phyloP scores from a whole-genome alignment of 2,113 vertebrate genomes.

The Mesitornis unicolor region DNA sequence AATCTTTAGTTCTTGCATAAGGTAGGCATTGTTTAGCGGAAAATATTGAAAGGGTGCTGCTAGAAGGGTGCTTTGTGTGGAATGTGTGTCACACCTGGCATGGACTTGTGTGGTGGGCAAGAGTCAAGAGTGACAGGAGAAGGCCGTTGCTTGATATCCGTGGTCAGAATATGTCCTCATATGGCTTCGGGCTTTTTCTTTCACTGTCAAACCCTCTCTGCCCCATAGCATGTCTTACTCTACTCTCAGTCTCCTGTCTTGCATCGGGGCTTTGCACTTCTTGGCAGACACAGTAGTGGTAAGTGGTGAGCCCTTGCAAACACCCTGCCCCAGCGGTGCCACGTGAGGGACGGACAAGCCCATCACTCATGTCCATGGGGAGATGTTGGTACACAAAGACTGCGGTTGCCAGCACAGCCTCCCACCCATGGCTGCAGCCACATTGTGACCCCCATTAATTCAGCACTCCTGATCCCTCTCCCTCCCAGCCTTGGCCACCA shows the following conservation, averaged over 20 bases:
- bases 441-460: background rate
- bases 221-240: background rate
- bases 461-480: fast-evolving
- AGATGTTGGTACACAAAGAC: background rate
- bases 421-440: background rate
- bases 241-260: fast-evolving
- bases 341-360: background rate
- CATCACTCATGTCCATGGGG: background rate
- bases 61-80: background rate
- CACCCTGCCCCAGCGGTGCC: background rate
- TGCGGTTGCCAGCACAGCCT: background rate
- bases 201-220: background rate
- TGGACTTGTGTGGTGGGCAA: background rate
- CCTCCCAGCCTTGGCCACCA: background rate
- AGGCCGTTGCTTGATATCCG: background rate
- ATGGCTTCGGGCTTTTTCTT: background rate
- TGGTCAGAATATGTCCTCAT: background rate
- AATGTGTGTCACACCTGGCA: fast-evolving
- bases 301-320: background rate
- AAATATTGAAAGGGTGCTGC: background rate
- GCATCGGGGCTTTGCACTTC: fast-evolving
- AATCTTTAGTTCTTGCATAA: background rate
- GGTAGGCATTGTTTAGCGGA: background rate
- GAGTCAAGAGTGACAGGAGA: background rate
- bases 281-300: background rate